Evolutionary conservation across 1,140 invertebrate species (phyloP).

Genomic region (Diachasma alloeum): DNA sequence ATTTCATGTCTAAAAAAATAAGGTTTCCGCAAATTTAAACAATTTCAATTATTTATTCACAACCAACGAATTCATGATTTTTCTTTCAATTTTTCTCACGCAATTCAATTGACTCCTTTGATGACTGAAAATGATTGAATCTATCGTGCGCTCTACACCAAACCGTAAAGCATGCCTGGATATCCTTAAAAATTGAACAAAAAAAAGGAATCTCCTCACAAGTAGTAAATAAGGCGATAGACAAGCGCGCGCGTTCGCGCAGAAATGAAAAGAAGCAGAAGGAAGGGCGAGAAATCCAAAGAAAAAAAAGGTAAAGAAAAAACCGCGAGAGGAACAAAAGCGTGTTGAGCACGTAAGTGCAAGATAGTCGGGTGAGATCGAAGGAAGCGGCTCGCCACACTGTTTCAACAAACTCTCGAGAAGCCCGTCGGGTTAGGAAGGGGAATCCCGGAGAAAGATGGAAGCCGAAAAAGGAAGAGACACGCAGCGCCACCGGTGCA

Average conservation of each 20-base stretch:
- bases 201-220: no score
- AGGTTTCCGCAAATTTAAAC: no score
- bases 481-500: slow-evolving; percentile 15
- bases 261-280: not conserved
- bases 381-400: slow-evolving; percentile 14
- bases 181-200: not conserved
- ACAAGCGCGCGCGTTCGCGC: not conserved
- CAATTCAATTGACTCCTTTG: no score
- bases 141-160: no score
- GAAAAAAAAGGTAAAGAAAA: not conserved
- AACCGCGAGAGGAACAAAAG: slow-evolving; percentile 16
- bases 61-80: no score
- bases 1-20: no score
- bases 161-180: no score
- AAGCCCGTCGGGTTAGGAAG: not conserved
- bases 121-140: no score
- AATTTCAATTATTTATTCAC: no score
- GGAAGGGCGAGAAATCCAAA: not conserved
- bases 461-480: not conserved
- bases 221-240: not conserved
- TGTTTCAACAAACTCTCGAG: not conserved
- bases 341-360: slow-evolving; percentile 31
- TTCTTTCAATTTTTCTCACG: no score
- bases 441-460: not conserved
- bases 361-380: slow-evolving; percentile 5